Conservation (phyloP, 2,797 vertebrate genomes). For the Paratrypauchen microcephalus region DNA sequence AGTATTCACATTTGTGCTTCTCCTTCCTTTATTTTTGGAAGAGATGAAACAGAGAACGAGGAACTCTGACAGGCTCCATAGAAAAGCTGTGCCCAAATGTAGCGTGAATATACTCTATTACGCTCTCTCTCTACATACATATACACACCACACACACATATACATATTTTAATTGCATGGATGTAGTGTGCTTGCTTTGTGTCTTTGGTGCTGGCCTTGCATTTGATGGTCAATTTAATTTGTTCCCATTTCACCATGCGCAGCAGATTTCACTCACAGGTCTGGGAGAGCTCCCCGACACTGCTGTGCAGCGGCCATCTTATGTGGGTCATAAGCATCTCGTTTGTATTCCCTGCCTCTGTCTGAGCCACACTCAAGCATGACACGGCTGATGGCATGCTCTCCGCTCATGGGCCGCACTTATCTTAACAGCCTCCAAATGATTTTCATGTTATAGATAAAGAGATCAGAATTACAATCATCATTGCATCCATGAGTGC, state of each 20-base stretch:
- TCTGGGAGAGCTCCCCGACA: conserved; percentile 50
- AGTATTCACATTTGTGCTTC: too few species aligned
- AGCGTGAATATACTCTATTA: too few species aligned
- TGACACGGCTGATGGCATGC: conserved; percentile 52
- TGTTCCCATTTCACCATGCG: conserved; percentile 60
- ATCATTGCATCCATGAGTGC: conserved; percentile 23
- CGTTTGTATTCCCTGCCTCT: conserved; percentile 56
- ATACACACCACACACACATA: neutral
- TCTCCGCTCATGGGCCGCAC: conserved; percentile 52
- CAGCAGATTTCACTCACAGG: conserved; percentile 60
- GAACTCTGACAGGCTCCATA: too few species aligned
- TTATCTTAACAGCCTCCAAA: conserved; percentile 61
- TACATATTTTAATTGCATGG: conserved; percentile 50
- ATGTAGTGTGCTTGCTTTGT: conserved; percentile 41
- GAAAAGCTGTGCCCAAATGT: too few species aligned
- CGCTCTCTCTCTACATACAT: too few species aligned
- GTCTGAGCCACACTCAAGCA: conserved; percentile 43
- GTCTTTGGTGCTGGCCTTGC: conserved; percentile 34
- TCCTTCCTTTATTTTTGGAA: too few species aligned
- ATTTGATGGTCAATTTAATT: conserved; percentile 64
- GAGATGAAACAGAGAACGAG: too few species aligned
- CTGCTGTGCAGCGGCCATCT: conserved; percentile 56
- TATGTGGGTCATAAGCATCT: conserved; percentile 55
- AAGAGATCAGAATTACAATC: conserved; percentile 44
- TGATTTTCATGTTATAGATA: conserved; percentile 64